These are phyloP conservation scores for Spisula subtruncata DNA, from an alignment of 2,888 invertebrate genomes.

Conservation along the genomic window DNA sequence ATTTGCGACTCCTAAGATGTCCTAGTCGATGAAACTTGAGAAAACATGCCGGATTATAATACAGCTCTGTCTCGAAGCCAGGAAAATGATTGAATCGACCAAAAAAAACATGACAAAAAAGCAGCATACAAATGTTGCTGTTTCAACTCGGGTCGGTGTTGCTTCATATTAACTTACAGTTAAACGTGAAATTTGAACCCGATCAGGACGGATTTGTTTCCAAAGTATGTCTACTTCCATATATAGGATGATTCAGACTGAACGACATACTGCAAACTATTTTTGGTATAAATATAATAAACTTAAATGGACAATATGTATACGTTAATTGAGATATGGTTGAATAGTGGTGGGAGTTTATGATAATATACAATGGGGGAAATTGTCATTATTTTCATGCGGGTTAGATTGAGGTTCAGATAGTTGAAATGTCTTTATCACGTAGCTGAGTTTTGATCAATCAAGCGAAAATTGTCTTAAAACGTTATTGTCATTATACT, in stretches of 20 bases:
- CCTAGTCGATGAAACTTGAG: constrained; percentile 3
- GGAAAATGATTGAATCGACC: not conserved
- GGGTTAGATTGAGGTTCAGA: constrained; percentile 31
- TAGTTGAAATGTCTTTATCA: constrained; percentile 50
- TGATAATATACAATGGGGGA: constrained; percentile 29
- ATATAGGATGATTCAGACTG: not conserved
- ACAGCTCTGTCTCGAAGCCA: not conserved
- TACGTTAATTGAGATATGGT: constrained; percentile 6
- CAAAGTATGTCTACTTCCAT: not conserved
- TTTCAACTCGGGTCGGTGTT: constrained; percentile 6
- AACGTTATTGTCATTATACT: constrained; percentile 28
- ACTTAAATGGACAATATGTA: constrained; percentile 39
- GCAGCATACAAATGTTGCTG: not conserved
- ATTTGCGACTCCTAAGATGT: not conserved
- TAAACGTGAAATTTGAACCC: not conserved
- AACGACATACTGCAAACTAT: not conserved
- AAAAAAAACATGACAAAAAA: not conserved
- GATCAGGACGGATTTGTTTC: not conserved
- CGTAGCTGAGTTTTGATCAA: not conserved
- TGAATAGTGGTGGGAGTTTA: constrained; percentile 25
- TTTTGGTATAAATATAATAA: not conserved
- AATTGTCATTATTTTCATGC: constrained; percentile 37
- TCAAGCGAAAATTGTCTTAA: constrained; percentile 33
- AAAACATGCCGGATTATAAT: not conserved
- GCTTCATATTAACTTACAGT: not conserved